Evolutionary conservation across 64 coral and sea anemone species (phyloP).

Genomic region (Stichodactyla mertensii): DNA sequence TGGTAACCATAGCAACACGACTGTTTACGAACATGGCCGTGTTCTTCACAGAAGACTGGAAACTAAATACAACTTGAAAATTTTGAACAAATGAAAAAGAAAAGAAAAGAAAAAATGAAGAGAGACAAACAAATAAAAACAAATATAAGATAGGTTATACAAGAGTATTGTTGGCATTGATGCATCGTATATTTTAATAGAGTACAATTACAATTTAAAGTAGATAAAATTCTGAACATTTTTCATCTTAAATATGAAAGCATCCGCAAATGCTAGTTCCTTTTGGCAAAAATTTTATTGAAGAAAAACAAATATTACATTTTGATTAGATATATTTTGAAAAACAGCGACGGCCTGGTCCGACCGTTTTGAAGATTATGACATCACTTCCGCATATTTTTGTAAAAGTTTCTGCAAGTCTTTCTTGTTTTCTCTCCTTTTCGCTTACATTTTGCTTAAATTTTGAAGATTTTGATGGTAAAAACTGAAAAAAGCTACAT

Average conservation of each 20-base stretch:
- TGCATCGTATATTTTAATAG: too few relatives aligned
- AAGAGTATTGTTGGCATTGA: too few relatives aligned
- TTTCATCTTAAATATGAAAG: too few relatives aligned
- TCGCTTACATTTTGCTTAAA: not conserved
- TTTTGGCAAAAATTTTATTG: too few relatives aligned
- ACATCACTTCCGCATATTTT: not conserved
- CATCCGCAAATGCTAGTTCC: too few relatives aligned
- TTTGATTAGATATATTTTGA: too few relatives aligned
- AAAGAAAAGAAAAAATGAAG: not conserved
- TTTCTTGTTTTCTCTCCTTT: not conserved
- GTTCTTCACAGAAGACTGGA: not conserved
- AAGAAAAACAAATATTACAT: too few relatives aligned
- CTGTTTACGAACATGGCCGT: conserved; percentile 28
- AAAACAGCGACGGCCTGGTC: too few relatives aligned
- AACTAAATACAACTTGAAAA: not conserved
- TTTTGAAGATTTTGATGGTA: not conserved
- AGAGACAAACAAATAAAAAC: not conserved
- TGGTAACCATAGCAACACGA: conserved; percentile 32
- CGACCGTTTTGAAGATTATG: not conserved
- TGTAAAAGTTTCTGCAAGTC: not conserved
- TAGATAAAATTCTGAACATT: too few relatives aligned
- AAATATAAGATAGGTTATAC: too few relatives aligned
- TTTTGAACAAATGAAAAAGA: not conserved
- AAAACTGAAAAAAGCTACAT: not conserved
- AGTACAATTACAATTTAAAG: too few relatives aligned